Conservation (phyloP, 1,140 invertebrate species). For the Monochamus saltuarius region DNA sequence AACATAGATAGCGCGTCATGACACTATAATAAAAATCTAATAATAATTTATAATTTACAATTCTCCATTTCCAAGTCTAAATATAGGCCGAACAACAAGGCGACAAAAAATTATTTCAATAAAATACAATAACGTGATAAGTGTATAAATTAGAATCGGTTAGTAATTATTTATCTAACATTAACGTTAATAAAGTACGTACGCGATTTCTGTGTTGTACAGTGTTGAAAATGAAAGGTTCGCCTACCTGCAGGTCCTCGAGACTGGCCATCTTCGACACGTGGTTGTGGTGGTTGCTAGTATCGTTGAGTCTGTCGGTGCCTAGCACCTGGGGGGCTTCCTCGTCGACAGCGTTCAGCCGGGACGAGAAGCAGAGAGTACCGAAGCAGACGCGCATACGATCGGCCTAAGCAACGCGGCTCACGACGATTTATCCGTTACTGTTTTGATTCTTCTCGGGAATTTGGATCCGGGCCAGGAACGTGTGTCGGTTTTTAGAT, state of each 20-base stretch:
- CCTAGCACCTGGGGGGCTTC: slow-evolving; percentile 52
- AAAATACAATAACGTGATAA: too few relatives aligned
- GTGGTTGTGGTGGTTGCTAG: slow-evolving; percentile 43
- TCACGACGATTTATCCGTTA: background rate
- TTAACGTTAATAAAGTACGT: background rate
- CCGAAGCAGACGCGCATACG: slow-evolving; percentile 86
- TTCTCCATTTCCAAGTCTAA: too few relatives aligned
- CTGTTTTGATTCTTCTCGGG: too few relatives aligned
- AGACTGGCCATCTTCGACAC: slow-evolving; percentile 27
- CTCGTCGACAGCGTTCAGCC: slow-evolving; percentile 76
- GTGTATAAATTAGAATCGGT: too few relatives aligned
- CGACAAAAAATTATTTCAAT: too few relatives aligned
- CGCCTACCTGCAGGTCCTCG: slow-evolving; percentile 17
- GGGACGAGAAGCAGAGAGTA: slow-evolving; percentile 80
- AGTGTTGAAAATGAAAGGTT: background rate
- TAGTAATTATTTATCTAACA: too few relatives aligned
- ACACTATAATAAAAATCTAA: too few relatives aligned
- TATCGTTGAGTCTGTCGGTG: slow-evolving; percentile 39
- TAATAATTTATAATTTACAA: too few relatives aligned
- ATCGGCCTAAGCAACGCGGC: slow-evolving; percentile 8
- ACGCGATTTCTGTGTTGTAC: background rate
- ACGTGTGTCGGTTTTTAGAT: too few relatives aligned
- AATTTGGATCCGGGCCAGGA: too few relatives aligned
- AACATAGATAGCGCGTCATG: too few relatives aligned
- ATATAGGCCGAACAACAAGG: too few relatives aligned